A percentile compares a stretch with the other conserved stretches of the same genome.
Conservation (phyloP, 2,113 vertebrate genomes). For the Panthera tigris region DNA sequence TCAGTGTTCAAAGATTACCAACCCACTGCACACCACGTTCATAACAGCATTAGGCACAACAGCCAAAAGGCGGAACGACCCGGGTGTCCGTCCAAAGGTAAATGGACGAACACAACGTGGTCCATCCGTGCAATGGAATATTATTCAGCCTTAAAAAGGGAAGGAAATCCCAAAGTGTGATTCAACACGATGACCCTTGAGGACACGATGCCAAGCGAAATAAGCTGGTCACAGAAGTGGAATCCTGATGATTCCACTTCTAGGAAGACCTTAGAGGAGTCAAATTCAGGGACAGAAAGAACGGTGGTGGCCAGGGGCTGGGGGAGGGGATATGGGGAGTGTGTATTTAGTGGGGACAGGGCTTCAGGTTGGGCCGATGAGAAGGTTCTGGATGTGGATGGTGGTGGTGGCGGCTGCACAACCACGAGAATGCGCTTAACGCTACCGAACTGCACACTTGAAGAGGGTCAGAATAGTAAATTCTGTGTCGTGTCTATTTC, state of each 20-base stretch:
- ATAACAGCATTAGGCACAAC: not conserved
- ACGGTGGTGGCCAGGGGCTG: fast-evolving
- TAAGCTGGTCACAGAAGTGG: not conserved
- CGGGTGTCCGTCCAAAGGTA: fast-evolving
- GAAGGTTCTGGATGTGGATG: not conserved
- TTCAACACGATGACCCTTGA: fast-evolving
- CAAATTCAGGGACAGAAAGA: not conserved
- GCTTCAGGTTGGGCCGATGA: not conserved
- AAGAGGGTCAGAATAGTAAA: not conserved
- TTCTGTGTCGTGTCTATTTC: fast-evolving
- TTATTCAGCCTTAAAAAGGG: not conserved
- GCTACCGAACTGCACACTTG: not conserved
- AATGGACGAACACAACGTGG: fast-evolving
- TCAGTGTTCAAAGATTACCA: not conserved
- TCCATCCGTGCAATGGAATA: fast-evolving
- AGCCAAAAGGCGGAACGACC: fast-evolving
- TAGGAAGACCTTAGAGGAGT: fast-evolving
- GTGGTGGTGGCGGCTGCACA: not conserved
- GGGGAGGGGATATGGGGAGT: fast-evolving
- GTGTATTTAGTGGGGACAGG: fast-evolving
- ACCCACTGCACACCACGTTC: not conserved
- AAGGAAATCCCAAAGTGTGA: not conserved
- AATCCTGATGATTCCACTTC: fast-evolving
- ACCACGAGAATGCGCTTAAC: fast-evolving
- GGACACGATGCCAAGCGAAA: fast-evolving